phyloP scores from a whole-genome alignment of 1,140 invertebrate species.

The Meteorus sp. region DNA sequence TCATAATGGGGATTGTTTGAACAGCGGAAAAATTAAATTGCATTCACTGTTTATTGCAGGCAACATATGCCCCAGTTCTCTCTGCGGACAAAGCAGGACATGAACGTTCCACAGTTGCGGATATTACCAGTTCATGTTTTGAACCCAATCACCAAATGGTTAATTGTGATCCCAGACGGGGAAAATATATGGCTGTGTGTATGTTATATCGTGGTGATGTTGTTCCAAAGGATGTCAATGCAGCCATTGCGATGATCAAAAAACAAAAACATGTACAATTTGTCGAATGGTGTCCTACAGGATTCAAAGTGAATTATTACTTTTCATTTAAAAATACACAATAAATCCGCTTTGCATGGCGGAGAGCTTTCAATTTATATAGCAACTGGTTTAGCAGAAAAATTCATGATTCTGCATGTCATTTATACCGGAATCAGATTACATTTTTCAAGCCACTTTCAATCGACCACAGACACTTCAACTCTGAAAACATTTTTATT shows the following conservation, averaged over 20 bases:
- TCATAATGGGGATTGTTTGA: too few species aligned
- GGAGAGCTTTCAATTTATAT: too few species aligned
- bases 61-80: constrained; percentile 77
- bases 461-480: too few species aligned
- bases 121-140: constrained; percentile 79
- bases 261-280: constrained; percentile 63
- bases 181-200: constrained; percentile 78
- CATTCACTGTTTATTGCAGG: constrained; percentile 31
- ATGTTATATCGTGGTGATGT: constrained; percentile 70
- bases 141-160: constrained; percentile 84
- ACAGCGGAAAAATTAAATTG: too few species aligned
- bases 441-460: too few species aligned
- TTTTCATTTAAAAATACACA: not conserved
- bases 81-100: constrained; percentile 71
- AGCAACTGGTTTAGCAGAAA: too few species aligned
- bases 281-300: constrained; percentile 71
- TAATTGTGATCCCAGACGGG: constrained; percentile 70
- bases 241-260: constrained; percentile 68
- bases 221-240: constrained; percentile 64
- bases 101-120: constrained; percentile 69
- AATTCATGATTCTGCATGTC: too few species aligned
- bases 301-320: constrained; percentile 51
- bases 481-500: too few species aligned
- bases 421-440: too few species aligned
- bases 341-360: too few species aligned